Base-by-base conservation (phyloP, 2,113 vertebrate species). In the Azemiops feae region DNA sequence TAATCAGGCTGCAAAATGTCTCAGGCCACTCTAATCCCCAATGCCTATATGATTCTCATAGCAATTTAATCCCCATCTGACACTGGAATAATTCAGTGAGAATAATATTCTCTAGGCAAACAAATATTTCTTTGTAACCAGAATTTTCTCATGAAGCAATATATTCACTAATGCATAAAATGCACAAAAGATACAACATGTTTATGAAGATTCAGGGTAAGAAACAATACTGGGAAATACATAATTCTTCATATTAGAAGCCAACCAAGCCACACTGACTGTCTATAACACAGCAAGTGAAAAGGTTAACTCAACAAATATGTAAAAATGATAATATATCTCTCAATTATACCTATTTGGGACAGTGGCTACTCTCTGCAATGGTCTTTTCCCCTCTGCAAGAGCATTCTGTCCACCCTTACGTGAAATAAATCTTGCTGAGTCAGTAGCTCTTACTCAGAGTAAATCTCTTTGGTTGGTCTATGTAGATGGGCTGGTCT, bases 271-370 rank as follows among this genome's bases (percentile, higher is more conserved):
- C 58, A 90, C 58, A 69, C n/a, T 52, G 64, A 69, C 45, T 69
- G 57, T 30, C 43, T 64, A 64, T 90, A 64, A 90, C 57, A n/a
- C 23, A 90, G 58, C 58, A 90, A n/a, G 50, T 90, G 89, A 90
- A 90, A 90, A 90, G 45, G 89, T 50, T 90, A 90, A 69, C 45
- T 69, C 58, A n/a, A n/a, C 58, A 90, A 52, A 90, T 69, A 47
- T 90, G 50, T 90, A 90, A 50, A 90, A 90, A 69, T 90, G 43
- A 47, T 50, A 11, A 47, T 50, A 30, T 39, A n/a, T 69, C 18
- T 69, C 45, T 10, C 27, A 90, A 9, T 69, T 90, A 90, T 69
- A 47, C 9, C 89, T 30, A 8, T 90, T 90, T 90, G 45, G 45
- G 27, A 52, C 16, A 50, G 11, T 69, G 7, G 7, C 87, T n/a